Conservation (phyloP, 2,888 invertebrate species). For the Limnephilus rhombicus region DNA sequence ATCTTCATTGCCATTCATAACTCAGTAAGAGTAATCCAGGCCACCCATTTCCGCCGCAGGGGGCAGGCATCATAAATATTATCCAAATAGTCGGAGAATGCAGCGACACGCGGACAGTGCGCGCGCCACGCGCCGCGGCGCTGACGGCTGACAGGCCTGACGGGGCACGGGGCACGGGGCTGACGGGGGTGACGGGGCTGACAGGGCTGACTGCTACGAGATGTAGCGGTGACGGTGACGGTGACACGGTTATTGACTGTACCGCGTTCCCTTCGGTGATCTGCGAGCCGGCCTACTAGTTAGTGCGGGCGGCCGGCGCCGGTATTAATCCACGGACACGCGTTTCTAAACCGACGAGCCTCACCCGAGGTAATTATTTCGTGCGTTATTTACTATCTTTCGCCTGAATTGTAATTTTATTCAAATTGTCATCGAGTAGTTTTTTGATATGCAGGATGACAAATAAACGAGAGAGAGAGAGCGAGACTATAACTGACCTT, state of each 20-base stretch:
- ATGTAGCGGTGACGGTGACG: constrained; percentile 40
- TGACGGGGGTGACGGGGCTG: background rate
- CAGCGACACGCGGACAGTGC: background rate
- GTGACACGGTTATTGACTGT: constrained; percentile 12
- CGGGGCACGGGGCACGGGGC: constrained; percentile 6
- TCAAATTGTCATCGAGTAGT: background rate
- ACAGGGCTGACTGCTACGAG: constrained; percentile 1
- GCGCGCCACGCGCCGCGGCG: constrained; percentile 28
- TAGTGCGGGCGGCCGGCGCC: background rate
- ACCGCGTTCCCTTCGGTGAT: background rate
- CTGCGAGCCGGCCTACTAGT: background rate
- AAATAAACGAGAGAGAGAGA: background rate
- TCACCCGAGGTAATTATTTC: background rate
- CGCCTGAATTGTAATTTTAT: background rate
- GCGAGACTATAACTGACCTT: background rate
- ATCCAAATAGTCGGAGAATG: constrained; percentile 40
- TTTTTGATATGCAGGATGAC: background rate
- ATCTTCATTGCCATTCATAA: constrained; percentile 7
- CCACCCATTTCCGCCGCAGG: constrained; percentile 25
- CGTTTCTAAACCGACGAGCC: constrained; percentile 2
- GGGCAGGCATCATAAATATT: constrained; percentile 35
- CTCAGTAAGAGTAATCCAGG: background rate
- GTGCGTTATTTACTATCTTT: background rate
- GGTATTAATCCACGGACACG: constrained; percentile 30
- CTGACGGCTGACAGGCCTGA: background rate